Evolutionary conservation across 2,797 vertebrate genomes (phyloP).

Genomic region (Cryptoblepharus egeriae): DNA sequence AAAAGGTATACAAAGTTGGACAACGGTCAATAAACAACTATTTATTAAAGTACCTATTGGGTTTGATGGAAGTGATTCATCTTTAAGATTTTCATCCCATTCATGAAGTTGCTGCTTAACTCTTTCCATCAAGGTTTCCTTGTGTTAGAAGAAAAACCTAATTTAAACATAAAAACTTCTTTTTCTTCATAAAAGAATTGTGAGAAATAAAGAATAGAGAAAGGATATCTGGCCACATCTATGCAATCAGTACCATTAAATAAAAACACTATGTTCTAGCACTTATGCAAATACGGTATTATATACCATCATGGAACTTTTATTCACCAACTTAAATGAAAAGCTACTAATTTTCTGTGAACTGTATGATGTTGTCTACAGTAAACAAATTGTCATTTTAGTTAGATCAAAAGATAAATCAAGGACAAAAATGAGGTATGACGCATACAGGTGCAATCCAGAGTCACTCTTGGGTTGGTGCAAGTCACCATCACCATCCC

Average conservation of each 20-base stretch:
- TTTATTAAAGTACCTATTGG: conserved; percentile 85
- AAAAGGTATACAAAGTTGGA: neutral
- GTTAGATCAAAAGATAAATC: neutral
- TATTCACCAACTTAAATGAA: neutral
- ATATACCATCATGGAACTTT: neutral
- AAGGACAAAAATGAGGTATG: too few species aligned
- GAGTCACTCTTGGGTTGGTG: too few species aligned
- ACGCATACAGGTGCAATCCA: too few species aligned
- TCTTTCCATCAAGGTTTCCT: conserved; percentile 91
- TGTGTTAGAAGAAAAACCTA: conserved; percentile 70
- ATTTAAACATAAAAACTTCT: conserved; percentile 56
- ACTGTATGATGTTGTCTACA: too few species aligned
- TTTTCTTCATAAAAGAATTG: conserved; percentile 56
- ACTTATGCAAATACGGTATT: neutral
- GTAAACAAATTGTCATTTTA: neutral
- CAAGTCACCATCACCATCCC: too few species aligned
- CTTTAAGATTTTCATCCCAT: conserved; percentile 98
- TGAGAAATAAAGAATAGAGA: conserved; percentile 27
- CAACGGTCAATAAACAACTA: neutral
- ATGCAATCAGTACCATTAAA: neutral
- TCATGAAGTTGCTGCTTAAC: conserved; percentile 96
- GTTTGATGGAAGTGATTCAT: conserved; percentile 94
- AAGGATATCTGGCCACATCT: neutral
- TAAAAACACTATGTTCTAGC: neutral
- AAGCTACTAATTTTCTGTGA: too few species aligned